Evolutionary conservation across 2,797 vertebrate species (phyloP), one percentile per base, ranked within the genome.

Genomic region (Acipenser ruthenus): DNA sequence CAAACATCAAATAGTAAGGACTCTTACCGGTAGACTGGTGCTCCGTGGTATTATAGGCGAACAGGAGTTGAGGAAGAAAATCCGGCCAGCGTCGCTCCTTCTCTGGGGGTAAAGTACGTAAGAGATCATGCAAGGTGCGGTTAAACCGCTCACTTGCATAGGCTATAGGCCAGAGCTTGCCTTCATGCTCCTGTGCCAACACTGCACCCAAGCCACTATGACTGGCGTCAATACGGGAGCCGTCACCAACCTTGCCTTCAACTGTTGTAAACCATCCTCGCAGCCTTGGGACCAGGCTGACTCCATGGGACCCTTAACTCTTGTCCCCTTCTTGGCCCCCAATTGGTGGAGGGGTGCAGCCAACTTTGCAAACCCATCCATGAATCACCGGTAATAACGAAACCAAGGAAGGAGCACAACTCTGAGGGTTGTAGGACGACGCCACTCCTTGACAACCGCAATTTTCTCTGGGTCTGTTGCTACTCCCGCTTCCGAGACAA

Each of bases 191-290:
- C 37, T 37, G 37, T 37, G 37, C 37, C 37, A 37, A 37, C 10
- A 61, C 65, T 11, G 50, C 65, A 8, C 50, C 65, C 10, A 62
- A 48, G 4, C 65, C 65, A 66, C 37, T 58, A 58, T 66, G 55
- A 58, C 65, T 13, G 8, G 53, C 50, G 4, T 60, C 50, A 5
- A 15, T n/a, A 66, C 23, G 6, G 65, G 65, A 8, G 7, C 65
- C 11, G 10, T 6, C 23, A 4, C 53, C n/a, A 66, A 13, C 53
- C 50, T 65, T 5, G 49, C 11, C 18, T 6, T 52, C n/a, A 6
- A 13, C 37, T 10, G 13, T 12, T 13, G 23, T 10, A 52, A 61
- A 13, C 65, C 7, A 47, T 53, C 12, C 49, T 53, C 6, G 12
- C 47, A 63, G 15, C 47, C n/a, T 15, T 12, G 62, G 10, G 47